These are phyloP conservation scores for Vireo griseus DNA, from an alignment of 2,797 vertebrate genomes.

Conservation along the genomic window DNA sequence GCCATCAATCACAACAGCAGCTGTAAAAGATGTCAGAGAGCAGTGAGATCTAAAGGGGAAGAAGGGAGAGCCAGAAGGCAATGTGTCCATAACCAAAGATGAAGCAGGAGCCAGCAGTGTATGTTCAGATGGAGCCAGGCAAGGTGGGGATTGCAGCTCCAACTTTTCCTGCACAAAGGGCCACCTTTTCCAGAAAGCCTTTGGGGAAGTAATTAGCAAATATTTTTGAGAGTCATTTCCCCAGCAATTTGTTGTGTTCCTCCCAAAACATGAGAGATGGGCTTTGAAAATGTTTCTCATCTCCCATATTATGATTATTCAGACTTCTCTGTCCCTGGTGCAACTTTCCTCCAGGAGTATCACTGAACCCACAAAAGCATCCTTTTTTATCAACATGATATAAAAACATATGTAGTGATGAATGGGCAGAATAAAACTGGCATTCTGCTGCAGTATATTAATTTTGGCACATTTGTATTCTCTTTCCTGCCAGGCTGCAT, in stretches of 20 bases:
- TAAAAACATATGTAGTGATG: neutral
- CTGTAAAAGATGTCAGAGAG: neutral
- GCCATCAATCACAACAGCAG: neutral
- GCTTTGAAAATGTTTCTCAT: neutral
- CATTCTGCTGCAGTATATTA: slow-evolving; percentile 9
- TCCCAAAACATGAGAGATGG: neutral
- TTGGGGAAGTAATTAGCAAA: neutral
- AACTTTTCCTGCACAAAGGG: neutral
- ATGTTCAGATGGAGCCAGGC: neutral
- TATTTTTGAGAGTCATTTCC: neutral
- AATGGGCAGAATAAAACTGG: slow-evolving; percentile 3
- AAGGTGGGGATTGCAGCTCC: neutral
- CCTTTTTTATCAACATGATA: neutral
- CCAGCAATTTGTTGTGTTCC: neutral
- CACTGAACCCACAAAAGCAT: neutral
- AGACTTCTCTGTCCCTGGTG: neutral
- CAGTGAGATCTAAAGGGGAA: neutral
- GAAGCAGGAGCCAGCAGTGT: neutral
- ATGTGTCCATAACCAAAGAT: neutral
- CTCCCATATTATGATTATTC: neutral
- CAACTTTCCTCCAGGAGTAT: neutral
- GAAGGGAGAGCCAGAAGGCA: neutral
- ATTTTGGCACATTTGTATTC: slow-evolving; percentile 31
- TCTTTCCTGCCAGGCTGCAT: slow-evolving; percentile 5
- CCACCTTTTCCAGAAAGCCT: neutral